A percentile compares a stretch with the other conserved stretches of the same genome.
phyloP scores from a whole-genome alignment of 2,113 vertebrate species.

The Himantopus leucocephalus region DNA sequence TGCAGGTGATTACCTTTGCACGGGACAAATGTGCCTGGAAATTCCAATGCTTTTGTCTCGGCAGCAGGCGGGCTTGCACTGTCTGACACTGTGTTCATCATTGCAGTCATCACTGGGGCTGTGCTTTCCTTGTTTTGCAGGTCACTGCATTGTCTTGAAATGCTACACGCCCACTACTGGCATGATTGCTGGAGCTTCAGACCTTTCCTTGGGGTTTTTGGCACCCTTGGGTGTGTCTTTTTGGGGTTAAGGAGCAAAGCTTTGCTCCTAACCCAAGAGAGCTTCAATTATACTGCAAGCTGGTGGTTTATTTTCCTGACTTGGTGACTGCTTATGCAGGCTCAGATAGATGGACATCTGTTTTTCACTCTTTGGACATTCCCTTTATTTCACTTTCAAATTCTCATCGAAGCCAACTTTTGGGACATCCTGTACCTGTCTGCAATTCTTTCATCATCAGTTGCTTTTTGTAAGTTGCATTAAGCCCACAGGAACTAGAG shows the following conservation, averaged over 20 bases:
- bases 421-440: neutral
- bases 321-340: neutral
- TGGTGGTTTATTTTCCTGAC: fast-evolving
- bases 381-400: neutral
- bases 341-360: neutral
- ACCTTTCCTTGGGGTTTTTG: neutral
- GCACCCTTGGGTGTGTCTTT: neutral
- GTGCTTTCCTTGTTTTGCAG: neutral
- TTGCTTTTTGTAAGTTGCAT: neutral
- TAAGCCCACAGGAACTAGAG: neutral
- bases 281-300: neutral
- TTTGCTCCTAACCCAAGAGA: neutral
- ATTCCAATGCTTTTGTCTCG: neutral
- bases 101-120: neutral
- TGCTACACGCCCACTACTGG: fast-evolving
- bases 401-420: neutral
- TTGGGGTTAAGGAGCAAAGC: neutral
- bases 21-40: neutral
- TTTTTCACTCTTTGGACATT: neutral
- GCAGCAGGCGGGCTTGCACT: neutral
- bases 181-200: neutral
- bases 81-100: neutral
- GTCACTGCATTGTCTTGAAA: neutral
- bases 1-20: neutral
- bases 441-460: neutral